Evolutionary conservation across 2,113 vertebrate species (phyloP), one percentile per base, ranked within the genome.

Genomic region (Anas platyrhynchos): DNA sequence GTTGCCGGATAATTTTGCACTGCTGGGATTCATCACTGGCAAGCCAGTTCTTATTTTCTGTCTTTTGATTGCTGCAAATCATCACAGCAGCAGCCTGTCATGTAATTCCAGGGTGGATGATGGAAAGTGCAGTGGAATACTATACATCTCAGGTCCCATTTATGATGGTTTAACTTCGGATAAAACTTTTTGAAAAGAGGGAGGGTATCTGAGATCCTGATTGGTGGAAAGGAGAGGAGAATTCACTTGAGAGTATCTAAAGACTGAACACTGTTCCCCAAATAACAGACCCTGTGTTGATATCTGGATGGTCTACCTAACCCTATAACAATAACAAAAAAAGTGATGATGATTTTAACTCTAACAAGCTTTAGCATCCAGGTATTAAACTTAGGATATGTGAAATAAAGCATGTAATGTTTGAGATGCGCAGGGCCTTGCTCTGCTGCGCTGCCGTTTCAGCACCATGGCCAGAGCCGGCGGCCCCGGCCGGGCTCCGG

Each of bases 381-480:
- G 48, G 9, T 29, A 6, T 36, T 20, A 36, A 36, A 36, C 17
- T 29, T 31, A 29, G 27, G 20, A 17, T 17, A 52, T 54, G 76
- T 14, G 46, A 66, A 54, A 14, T 71, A 44, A 78, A 88, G 58
- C 3, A 21, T 14, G 5, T 1, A 36, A 6, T 32, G 29, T 16
- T 90, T 83, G 44, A 91, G 16, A 4, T 48, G 46, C 46, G 46
- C 46, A 7, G 17, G 44, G 44, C 44, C 17, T 46, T 46, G 44
- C 50, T 50, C 22, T 11, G 12, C 50, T 11, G 22, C 23, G 73
- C 32, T 22, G 44, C n/a, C 9, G 20, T 31, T 96, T 96, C 96
- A 96, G 94, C 59, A 96, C 96, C 94, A 29, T 88, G 96, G 96
- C 80, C 96, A 96, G 94, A 8, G 93, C 67, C 48, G 4, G 16